Conservation (phyloP, 2,888 invertebrate genomes). For the Rhamnusium bicolor region DNA sequence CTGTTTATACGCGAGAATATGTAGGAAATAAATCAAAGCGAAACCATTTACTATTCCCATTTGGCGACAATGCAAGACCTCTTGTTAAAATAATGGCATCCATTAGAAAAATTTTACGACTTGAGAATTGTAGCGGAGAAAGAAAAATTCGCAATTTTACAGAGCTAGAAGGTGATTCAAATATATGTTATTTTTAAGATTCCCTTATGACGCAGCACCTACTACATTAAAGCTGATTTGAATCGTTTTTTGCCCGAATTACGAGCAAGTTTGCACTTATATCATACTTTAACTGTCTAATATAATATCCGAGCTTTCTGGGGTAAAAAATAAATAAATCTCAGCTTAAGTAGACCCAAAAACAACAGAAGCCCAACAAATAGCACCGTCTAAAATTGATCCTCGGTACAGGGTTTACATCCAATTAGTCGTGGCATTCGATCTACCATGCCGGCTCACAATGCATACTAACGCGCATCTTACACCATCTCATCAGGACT, state of each 20-base stretch:
- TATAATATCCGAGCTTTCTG: no score
- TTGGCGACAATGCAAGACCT: not conserved
- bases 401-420: not conserved
- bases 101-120: not conserved
- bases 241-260: no score
- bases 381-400: not conserved
- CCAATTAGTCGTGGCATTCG: conserved; percentile 2
- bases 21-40: not conserved
- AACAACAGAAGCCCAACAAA: not conserved
- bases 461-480: not conserved
- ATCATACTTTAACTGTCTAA: no score
- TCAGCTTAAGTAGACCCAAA: not conserved
- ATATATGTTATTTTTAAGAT: no score
- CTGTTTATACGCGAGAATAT: not conserved
- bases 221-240: no score
- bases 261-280: no score
- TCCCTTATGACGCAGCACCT: no score
- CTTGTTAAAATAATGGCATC: not conserved
- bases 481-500: not conserved
- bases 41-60: not conserved
- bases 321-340: no score
- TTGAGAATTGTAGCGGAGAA: not conserved
- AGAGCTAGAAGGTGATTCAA: not conserved
- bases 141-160: not conserved
- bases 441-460: not conserved